Conservation (phyloP, 1,140 invertebrate species). For the Drosophila aff. region DNA sequence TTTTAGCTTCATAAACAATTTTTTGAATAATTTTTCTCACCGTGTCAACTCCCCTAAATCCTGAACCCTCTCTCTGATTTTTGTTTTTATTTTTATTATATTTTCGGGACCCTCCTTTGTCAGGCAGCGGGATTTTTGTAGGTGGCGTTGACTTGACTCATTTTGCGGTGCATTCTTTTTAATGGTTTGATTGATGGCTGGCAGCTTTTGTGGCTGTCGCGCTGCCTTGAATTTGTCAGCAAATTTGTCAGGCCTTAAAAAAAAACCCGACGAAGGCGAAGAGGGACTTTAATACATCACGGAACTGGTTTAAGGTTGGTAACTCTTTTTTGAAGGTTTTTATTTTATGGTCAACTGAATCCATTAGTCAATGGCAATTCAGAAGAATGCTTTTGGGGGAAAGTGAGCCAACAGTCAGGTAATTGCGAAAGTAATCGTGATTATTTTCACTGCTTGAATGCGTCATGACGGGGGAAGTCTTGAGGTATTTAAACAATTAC, state of each 20-base stretch:
- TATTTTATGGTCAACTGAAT: slow-evolving; percentile 74
- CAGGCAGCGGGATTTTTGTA: slow-evolving; percentile 57
- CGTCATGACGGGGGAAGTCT: neutral
- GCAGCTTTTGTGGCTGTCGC: slow-evolving; percentile 65
- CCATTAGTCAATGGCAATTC: slow-evolving; percentile 67
- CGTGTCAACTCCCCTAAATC: slow-evolving; percentile 3
- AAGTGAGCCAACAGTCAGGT: slow-evolving; percentile 57
- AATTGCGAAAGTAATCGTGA: slow-evolving; percentile 59
- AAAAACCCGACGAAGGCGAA: slow-evolving; percentile 14
- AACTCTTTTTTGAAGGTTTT: slow-evolving; percentile 23
- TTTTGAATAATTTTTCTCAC: neutral
- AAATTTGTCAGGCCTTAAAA: slow-evolving; percentile 71
- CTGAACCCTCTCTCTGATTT: slow-evolving; percentile 1
- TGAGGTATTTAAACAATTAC: neutral
- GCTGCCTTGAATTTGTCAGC: slow-evolving; percentile 81
- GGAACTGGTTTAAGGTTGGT: slow-evolving; percentile 61
- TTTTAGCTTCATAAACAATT: neutral
- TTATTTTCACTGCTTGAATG: slow-evolving; percentile 24
- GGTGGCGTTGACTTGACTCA: slow-evolving; percentile 75
- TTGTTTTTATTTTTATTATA: slow-evolving; percentile 4
- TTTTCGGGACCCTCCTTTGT: slow-evolving; percentile 22
- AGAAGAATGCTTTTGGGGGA: slow-evolving; percentile 51
- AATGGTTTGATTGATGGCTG: slow-evolving; percentile 82
- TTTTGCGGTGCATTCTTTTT: slow-evolving; percentile 80
- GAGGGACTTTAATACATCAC: slow-evolving; percentile 43